Percentiles rank a stretch among this genome's conserved stretches.
phyloP scores from a whole-genome alignment of 2,113 vertebrate species.

The Probosciger aterrimus region DNA sequence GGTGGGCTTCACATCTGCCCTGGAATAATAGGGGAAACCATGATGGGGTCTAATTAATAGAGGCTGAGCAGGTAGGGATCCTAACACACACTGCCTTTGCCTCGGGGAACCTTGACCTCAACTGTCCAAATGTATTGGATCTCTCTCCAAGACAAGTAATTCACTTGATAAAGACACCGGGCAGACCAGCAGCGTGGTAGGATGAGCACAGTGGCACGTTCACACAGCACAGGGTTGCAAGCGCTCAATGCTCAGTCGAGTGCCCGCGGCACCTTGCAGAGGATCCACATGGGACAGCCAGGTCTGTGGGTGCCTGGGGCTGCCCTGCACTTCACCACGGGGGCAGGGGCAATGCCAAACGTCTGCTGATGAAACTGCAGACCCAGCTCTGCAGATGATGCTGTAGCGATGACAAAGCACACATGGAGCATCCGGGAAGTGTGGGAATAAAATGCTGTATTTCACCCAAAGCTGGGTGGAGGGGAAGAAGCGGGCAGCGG shows the following conservation, averaged over 20 bases:
- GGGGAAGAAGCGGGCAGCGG: too few species aligned
- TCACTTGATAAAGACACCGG: not conserved
- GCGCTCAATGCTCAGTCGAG: not conserved
- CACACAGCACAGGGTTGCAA: not conserved
- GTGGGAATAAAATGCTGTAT: not conserved
- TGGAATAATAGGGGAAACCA: not conserved
- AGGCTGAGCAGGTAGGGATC: not conserved
- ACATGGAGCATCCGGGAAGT: not conserved
- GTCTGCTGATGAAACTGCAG: not conserved
- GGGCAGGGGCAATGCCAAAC: not conserved
- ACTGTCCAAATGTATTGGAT: not conserved
- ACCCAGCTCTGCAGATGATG: not conserved
- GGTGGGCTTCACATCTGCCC: not conserved
- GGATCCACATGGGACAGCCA: not conserved
- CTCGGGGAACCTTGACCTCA: not conserved
- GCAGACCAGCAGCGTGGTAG: not conserved
- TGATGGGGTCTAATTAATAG: not conserved
- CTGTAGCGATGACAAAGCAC: accelerated
- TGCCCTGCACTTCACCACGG: accelerated
- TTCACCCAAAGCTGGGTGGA: not conserved
- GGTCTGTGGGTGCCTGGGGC: not conserved
- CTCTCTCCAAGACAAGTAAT: not conserved
- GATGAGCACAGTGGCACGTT: not conserved
- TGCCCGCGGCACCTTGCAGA: accelerated
- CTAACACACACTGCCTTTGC: not conserved